Percentiles rank a stretch among this genome's conserved stretches.
These are phyloP conservation scores for Augochlorella aurata DNA, from an alignment of 2,888 invertebrate genomes.

Conservation along the genomic window DNA sequence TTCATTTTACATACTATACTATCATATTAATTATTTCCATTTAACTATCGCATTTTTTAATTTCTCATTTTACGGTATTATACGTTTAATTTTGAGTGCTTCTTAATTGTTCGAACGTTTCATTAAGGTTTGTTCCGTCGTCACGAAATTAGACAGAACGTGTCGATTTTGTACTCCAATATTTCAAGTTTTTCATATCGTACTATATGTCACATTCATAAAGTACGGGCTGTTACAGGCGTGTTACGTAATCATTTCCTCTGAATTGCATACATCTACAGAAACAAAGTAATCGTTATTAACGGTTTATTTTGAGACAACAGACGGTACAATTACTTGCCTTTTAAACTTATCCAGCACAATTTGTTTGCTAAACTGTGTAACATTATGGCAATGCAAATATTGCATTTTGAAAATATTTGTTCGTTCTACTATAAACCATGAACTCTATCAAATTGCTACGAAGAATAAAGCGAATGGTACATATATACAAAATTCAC, in stretches of 20 bases:
- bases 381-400: background rate
- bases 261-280: background rate
- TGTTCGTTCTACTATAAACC: background rate
- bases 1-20: background rate
- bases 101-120: background rate
- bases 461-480: too few relatives aligned
- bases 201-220: background rate
- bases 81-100: background rate
- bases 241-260: slow-evolving; percentile 22
- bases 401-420: background rate
- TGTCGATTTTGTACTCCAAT: background rate
- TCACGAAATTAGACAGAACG: background rate
- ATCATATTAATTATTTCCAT: background rate
- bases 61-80: background rate
- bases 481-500: background rate
- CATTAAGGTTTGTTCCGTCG: background rate
- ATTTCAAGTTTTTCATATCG: slow-evolving; percentile 13
- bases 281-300: background rate
- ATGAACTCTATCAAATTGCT: too few relatives aligned
- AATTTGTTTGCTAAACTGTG: background rate
- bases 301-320: slow-evolving; percentile 1
- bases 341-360: background rate
- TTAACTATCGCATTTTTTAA: background rate
- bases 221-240: background rate
- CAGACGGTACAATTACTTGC: background rate